A percentile compares a stretch with the other conserved stretches of the same genome.
phyloP scores from a whole-genome alignment of 2,797 vertebrate genomes.

The Esox masquinongy region DNA sequence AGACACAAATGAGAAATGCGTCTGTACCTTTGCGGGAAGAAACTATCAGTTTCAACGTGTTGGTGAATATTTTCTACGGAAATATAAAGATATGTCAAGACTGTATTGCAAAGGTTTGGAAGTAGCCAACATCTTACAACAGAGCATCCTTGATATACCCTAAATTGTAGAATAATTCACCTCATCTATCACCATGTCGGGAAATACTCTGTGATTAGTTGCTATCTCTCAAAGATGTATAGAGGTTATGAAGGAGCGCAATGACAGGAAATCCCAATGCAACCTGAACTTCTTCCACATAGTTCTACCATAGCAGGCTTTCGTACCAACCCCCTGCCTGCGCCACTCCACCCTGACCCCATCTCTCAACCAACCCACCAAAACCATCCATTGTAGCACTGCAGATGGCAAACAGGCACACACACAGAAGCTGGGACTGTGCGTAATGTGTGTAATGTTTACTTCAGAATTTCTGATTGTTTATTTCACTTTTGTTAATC shows the following conservation, averaged over 20 bases:
- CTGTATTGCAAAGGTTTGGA: slow-evolving; percentile 50
- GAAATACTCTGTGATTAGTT: slow-evolving; percentile 41
- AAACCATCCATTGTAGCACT: slow-evolving; percentile 55
- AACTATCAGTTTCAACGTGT: slow-evolving; percentile 35
- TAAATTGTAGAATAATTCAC: slow-evolving; percentile 42
- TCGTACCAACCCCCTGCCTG: slow-evolving; percentile 62
- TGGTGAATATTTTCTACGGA: slow-evolving; percentile 45
- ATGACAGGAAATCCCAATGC: slow-evolving; percentile 79
- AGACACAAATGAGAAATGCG: slow-evolving; percentile 25
- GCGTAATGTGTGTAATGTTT: too few species aligned
- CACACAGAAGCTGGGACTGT: slow-evolving; percentile 49
- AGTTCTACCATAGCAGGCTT: slow-evolving; percentile 72
- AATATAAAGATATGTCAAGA: slow-evolving; percentile 40
- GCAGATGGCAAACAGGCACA: slow-evolving; percentile 39
- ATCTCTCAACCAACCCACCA: slow-evolving; percentile 39
- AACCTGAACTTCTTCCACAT: slow-evolving; percentile 73
- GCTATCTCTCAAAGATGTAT: slow-evolving; percentile 46
- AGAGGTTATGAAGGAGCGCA: slow-evolving; percentile 45
- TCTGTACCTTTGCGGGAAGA: slow-evolving; percentile 2
- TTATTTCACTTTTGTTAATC: background rate
- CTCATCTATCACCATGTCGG: slow-evolving; percentile 42
- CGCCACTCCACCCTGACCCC: slow-evolving; percentile 39
- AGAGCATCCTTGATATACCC: slow-evolving; percentile 26
- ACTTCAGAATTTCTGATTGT: too few species aligned
- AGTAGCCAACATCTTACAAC: slow-evolving; percentile 23